Conservation (phyloP, 2,113 vertebrate species). For the Myiozetetes cayanensis region DNA sequence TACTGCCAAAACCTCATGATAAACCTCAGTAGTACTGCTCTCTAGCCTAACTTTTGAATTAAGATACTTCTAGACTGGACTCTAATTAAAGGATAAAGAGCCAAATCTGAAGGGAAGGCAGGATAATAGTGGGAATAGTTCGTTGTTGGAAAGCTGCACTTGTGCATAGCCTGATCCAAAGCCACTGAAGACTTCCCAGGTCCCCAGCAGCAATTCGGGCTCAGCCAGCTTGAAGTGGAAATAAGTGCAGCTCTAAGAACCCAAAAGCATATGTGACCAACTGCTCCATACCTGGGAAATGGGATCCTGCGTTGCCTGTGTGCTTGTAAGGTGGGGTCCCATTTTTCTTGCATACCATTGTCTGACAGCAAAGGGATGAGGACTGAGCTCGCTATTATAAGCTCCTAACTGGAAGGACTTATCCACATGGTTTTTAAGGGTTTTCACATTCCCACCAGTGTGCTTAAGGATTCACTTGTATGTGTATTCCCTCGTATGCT, state of each 20-base stretch:
- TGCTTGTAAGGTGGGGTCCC: neutral
- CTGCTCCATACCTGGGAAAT: neutral
- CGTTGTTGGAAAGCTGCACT: neutral
- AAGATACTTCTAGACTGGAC: neutral
- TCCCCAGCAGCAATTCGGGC: neutral
- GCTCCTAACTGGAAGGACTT: neutral
- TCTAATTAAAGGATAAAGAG: neutral
- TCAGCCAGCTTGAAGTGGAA: neutral
- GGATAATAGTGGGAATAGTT: neutral
- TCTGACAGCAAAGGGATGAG: neutral
- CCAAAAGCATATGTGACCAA: neutral
- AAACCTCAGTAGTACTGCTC: neutral
- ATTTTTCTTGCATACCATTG: neutral
- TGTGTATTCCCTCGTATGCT: rapidly evolving
- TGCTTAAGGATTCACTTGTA: neutral
- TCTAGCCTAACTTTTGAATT: constrained; percentile 1
- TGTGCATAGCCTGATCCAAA: neutral
- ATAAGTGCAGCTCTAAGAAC: neutral
- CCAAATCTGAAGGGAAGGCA: neutral
- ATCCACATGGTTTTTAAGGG: neutral
- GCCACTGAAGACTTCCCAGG: neutral
- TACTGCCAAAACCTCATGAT: constrained; percentile 18
- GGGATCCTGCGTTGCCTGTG: neutral
- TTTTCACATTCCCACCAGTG: neutral
- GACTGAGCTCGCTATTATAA: neutral